Evolutionary conservation across 1,140 invertebrate genomes (phyloP).

Genomic region (Drosophila biarmipes): DNA sequence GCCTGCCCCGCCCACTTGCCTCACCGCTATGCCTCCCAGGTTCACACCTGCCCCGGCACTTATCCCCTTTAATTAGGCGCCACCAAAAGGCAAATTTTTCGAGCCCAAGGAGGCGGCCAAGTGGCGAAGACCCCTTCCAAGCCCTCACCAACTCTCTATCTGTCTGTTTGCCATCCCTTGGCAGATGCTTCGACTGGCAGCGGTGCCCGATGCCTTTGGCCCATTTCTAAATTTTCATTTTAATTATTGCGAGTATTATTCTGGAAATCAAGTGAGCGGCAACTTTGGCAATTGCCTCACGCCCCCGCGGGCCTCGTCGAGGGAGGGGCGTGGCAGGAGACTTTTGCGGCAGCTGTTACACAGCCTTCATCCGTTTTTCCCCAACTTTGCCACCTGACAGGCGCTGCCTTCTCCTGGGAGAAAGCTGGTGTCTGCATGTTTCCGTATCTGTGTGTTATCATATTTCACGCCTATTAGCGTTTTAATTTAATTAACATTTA

Average conservation of each 20-base stretch:
- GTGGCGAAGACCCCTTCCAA: slow-evolving; percentile 12
- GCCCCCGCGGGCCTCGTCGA: background rate
- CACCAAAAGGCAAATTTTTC: slow-evolving; percentile 71
- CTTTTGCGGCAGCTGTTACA: slow-evolving; percentile 64
- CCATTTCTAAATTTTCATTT: slow-evolving; percentile 79
- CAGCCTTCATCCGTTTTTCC: slow-evolving; percentile 10
- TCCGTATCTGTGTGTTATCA: slow-evolving; percentile 65
- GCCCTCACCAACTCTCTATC: slow-evolving; percentile 2
- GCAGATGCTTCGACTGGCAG: slow-evolving; percentile 58
- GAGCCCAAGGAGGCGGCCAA: slow-evolving; percentile 53
- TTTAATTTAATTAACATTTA: slow-evolving; percentile 83
- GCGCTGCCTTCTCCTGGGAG: slow-evolving; percentile 1
- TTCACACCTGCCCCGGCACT: slow-evolving; percentile 74
- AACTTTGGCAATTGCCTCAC: slow-evolving; percentile 51
- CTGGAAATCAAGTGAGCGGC: slow-evolving; percentile 74
- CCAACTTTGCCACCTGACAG: slow-evolving; percentile 32
- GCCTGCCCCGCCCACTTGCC: slow-evolving; percentile 12
- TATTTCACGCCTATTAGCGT: slow-evolving; percentile 81
- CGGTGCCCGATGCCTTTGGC: slow-evolving; percentile 37
- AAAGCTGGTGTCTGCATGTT: slow-evolving; percentile 9
- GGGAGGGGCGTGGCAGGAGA: slow-evolving; percentile 3
- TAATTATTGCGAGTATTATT: slow-evolving; percentile 80
- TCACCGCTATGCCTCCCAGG: slow-evolving; percentile 18
- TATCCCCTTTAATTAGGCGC: slow-evolving; percentile 80
- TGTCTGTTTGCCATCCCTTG: slow-evolving; percentile 43